Evolutionary conservation across 2,797 vertebrate species (phyloP), one percentile per base, ranked within the genome.

Genomic region (Nothura maculosa): DNA sequence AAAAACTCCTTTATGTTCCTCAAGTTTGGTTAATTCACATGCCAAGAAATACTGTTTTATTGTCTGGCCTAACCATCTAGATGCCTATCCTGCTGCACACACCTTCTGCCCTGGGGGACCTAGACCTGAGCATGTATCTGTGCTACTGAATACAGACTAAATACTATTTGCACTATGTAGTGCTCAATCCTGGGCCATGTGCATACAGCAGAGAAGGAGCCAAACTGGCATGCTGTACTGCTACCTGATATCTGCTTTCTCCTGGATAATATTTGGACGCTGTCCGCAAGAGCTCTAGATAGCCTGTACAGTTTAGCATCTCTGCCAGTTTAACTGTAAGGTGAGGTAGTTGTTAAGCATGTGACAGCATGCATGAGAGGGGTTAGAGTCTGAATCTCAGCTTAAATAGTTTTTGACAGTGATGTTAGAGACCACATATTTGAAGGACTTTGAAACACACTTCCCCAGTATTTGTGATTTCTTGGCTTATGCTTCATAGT

Each of bases 401-500:
- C 61, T 83, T 57, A 55, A 67, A 9, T 34, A 14, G 3, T 91
- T 70, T 43, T 76, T 77, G 85, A 36, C 10, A 22, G 7, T 72
- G 42, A 54, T 42, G 18, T 64, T 20, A 70, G 82, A 87, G 8
- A 7, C 87, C 17, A 30, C 8, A 5, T 20, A 8, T 85, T 77
- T 70, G 24, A 83, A 47, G 25, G 36, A 47, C 48, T 78, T 74
- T 24, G 32, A 83, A 48, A 81, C 27, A 75, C 32, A 13, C 5
- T 82, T 87, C 28, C 22, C 11, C 34, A 14, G 43, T 42, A n/a
- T 48, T 48, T 81, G 60, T 88, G 24, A 28, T 66, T 75, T 24
- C 6, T 10, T 28, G 11, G 15, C 3, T 89, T 54, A 57, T 15
- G 6, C 0, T 0, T 68, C 15, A 24, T 3, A 28, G 19, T 36